Conservation (phyloP, 1,140 invertebrate species). For the Hestina assimilis region DNA sequence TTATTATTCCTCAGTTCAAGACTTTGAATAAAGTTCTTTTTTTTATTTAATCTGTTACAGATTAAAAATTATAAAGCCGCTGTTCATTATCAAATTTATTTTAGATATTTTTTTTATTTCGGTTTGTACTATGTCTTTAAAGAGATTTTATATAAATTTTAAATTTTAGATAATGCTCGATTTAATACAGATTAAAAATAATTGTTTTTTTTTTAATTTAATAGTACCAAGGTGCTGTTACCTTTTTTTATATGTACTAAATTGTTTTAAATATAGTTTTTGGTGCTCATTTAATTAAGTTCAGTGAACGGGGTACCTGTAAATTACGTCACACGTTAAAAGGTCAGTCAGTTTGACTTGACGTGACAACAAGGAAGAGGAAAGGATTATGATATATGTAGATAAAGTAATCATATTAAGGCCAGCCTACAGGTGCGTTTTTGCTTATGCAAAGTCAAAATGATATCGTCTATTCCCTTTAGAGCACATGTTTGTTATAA, state of each 20-base stretch:
- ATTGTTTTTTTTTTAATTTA: not conserved
- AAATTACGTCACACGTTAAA: too few species aligned
- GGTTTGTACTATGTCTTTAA: not conserved
- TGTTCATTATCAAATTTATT: conserved; percentile 1
- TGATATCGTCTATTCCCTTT: too few species aligned
- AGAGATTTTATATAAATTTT: not conserved
- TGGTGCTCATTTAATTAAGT: conserved; percentile 11
- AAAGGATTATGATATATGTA: too few species aligned
- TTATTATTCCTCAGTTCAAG: not conserved
- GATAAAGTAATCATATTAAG: too few species aligned
- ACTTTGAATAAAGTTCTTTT: too few species aligned
- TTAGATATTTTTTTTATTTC: not conserved
- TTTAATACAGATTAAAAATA: not conserved
- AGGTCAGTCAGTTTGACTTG: too few species aligned
- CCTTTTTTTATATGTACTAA: not conserved
- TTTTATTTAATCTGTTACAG: not conserved
- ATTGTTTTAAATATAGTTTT: conserved; percentile 5
- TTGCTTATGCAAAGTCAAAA: too few species aligned
- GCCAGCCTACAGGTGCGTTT: too few species aligned
- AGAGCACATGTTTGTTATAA: too few species aligned
- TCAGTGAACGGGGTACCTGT: too few species aligned
- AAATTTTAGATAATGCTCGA: too few species aligned
- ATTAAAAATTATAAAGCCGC: not conserved
- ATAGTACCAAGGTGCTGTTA: conserved; percentile 12
- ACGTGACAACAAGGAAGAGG: too few species aligned